Evolutionary conservation across 2,888 invertebrate species (phyloP).

Genomic region (Agonopterix subpropinquella): DNA sequence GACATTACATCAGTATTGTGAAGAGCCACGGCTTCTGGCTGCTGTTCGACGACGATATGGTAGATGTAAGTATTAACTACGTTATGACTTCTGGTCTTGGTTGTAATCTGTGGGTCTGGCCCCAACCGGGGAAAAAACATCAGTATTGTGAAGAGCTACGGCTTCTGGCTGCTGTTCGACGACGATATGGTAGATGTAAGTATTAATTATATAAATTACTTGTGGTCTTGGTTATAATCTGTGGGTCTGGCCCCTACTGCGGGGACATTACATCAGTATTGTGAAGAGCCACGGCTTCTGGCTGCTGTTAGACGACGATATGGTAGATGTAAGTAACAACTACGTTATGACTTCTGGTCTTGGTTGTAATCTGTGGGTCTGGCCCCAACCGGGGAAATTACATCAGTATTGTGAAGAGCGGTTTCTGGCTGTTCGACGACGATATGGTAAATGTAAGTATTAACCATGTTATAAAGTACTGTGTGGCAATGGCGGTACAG

Average conservation of each 20-base stretch:
- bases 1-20: slow-evolving; percentile 99
- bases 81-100: background rate
- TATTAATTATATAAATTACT: slow-evolving; percentile 21
- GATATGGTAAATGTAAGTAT: slow-evolving; percentile 98
- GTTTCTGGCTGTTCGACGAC: slow-evolving; percentile 99
- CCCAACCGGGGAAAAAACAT: slow-evolving; percentile 99
- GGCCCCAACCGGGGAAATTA: slow-evolving; percentile 99
- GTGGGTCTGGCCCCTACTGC: slow-evolving; percentile 98
- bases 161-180: slow-evolving; percentile 99
- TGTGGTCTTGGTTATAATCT: slow-evolving; percentile 43
- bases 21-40: slow-evolving; percentile 99
- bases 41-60: slow-evolving; percentile 99
- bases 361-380: slow-evolving; percentile 84
- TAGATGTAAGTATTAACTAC: slow-evolving; percentile 86
- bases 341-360: background rate
- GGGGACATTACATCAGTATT: slow-evolving; percentile 99
- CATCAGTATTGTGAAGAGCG: slow-evolving; percentile 99
- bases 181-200: slow-evolving; percentile 99
- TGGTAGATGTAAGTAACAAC: slow-evolving; percentile 93
- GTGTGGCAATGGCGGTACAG: background rate
- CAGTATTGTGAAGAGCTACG: slow-evolving; percentile 99
- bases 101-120: slow-evolving; percentile 90
- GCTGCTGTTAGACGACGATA: slow-evolving; percentile 99
- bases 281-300: slow-evolving; percentile 99
- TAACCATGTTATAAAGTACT: background rate